Evolutionary conservation across 2,113 vertebrate species (phyloP).

Genomic region (Neopipo cinnamomea): DNA sequence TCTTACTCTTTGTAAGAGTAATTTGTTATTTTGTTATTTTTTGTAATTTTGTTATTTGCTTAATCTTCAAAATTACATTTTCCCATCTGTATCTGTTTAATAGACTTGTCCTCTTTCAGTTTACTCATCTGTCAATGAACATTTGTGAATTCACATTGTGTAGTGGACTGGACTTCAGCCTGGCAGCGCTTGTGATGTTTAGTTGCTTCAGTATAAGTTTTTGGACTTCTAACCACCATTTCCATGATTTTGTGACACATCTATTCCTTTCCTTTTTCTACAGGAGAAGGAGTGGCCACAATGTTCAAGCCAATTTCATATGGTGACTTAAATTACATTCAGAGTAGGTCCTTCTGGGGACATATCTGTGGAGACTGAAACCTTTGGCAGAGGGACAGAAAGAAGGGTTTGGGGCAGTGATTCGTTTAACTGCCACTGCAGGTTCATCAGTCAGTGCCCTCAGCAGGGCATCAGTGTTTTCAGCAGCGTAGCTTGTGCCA

Average conservation of each 20-base stretch:
- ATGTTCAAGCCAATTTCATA: not conserved
- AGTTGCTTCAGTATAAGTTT: not conserved
- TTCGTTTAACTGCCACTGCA: not conserved
- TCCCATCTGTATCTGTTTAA: not conserved
- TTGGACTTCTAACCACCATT: not conserved
- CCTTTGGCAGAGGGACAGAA: constrained; percentile 24
- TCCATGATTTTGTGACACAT: not conserved
- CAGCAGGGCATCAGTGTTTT: not conserved
- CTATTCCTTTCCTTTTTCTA: not conserved
- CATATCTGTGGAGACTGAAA: not conserved
- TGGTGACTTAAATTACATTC: not conserved
- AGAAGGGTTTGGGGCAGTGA: not conserved
- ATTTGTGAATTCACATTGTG: not conserved
- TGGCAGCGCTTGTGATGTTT: not conserved
- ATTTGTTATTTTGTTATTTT: not conserved
- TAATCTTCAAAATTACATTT: not conserved
- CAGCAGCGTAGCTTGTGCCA: not conserved
- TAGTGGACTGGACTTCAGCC: not conserved
- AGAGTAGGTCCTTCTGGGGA: not conserved
- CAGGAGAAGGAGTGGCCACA: not conserved
- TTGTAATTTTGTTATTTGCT: not conserved
- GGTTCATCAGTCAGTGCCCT: not conserved
- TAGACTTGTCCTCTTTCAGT: not conserved
- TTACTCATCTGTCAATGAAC: not conserved
- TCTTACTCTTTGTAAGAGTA: not conserved